Base-by-base conservation (phyloP, 1,140 invertebrate genomes). In the Mycetomoellerius zeteki region DNA sequence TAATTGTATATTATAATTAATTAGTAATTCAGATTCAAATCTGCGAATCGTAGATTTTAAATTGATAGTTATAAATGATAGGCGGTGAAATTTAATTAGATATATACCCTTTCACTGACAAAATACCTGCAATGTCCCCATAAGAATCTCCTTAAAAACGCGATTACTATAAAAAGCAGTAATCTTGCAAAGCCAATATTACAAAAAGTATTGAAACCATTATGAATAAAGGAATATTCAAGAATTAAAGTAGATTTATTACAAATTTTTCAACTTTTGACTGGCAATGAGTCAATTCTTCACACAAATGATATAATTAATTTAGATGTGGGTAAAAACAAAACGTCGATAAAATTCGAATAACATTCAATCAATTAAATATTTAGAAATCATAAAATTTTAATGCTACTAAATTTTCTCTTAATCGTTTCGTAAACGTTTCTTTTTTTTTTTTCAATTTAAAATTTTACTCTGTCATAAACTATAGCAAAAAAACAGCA, bases 1-100 rank as follows among this genome's bases (percentile, higher is more conserved):
- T 27, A 47, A 27, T 50, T 69, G 21, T 69, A 27, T 50, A 69
- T 69, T 69, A 69, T 69, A 69, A 69, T 69, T 69, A 69, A 69
- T 69, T 69, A 69, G 12, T 50, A 47, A 50, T 50, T 69, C 14
- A 16, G 6, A 50, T 10, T 50, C 2, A 50, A n/a, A n/a, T n/a
- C 21, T 12, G 5, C 30, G 8, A 73, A 73, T 73, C 5, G 10
- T 56, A 54, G 8, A 21, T 56, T 73, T 24, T 54, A 73, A 33
- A 73, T 73, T 30, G 16, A 56, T 12, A 73, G 24, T 56, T 21
- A 56, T 21, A 3, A 27, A 56, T 73, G 27, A 54, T 33, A 56
- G 27, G 71, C 50, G 19, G 27, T 56, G 5, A 73, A 73, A 73
- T 30, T 54, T 73, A 73, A 73, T 73, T 73, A 21, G 52, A 24